Evolutionary conservation across 2,888 invertebrate genomes (phyloP).

Genomic region (Oscheius onirici): DNA sequence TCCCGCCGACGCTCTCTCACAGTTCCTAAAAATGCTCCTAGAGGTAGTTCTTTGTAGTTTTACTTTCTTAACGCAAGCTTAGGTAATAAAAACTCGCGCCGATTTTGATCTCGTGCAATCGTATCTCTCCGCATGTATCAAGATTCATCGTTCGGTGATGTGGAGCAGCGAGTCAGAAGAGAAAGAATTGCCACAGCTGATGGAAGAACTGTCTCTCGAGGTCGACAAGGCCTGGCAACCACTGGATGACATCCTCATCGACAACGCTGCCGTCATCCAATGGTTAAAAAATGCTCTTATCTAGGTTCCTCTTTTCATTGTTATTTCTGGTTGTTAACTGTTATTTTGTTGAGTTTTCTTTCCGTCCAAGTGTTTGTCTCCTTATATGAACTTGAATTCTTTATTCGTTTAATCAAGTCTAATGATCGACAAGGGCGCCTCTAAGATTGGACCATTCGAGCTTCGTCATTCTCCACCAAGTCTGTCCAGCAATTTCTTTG

Average conservation of each 20-base stretch:
- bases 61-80: constrained; percentile 67
- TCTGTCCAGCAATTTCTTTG: too few relatives aligned
- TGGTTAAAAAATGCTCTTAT: constrained; percentile 62
- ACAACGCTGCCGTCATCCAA: constrained; percentile 54
- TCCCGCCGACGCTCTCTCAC: constrained; percentile 40
- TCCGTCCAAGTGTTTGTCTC: neutral
- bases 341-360: constrained; percentile 23
- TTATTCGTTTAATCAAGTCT: neutral
- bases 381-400: neutral
- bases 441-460: too few relatives aligned
- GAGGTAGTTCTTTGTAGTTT: constrained; percentile 29
- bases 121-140: constrained; percentile 87
- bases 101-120: constrained; percentile 91
- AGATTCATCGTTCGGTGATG: constrained; percentile 74
- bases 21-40: constrained; percentile 60
- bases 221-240: constrained; percentile 37
- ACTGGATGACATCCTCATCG: constrained; percentile 41
- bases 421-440: too few relatives aligned
- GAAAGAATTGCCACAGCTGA: constrained; percentile 29
- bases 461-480: too few relatives aligned
- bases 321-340: neutral
- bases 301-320: constrained; percentile 21
- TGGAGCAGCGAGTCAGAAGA: constrained; percentile 19
- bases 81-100: constrained; percentile 80
- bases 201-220: constrained; percentile 30